Base-by-base conservation (phyloP, 1,140 invertebrate species). In the Pseudoatta argentina region DNA sequence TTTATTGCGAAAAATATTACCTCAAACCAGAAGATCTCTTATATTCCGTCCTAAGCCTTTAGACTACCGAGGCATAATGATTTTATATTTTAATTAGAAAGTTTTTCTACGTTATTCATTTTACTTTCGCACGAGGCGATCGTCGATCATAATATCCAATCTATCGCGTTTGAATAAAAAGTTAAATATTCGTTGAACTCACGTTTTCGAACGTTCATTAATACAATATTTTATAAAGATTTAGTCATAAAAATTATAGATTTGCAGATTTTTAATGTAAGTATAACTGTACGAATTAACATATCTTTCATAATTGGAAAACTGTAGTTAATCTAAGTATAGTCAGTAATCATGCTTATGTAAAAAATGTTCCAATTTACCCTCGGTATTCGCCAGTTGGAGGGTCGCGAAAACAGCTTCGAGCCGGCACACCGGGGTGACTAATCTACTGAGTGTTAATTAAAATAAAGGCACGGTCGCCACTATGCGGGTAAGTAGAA, bases 381-480 rank as follows among this genome's bases (percentile, higher is more conserved):
- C 24, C 66, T 69, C 30, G 30, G 21, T 51, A 59, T 69, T 57
- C 66, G 66, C 39, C 55, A 48, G 57, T 73, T 48, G 69, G 79
- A 75, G 79, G 79, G 69, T 83, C 27, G 79, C 39, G 79, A 83
- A 75, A 83, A 83, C 79, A 83, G 79, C 71, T 83, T 73, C 67
- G 34, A 82, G 34, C 63, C 30, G 30, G 48, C 67, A 73, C 59
- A 48, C 18, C 82, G 72, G 78, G 30, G 48, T 67, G 75, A 81
- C 69, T 90, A 90, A 91, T 91, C 88, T 59, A 73, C 86, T 75
- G 88, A 78, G 77, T 82, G 82, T 89, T 86, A 91, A 91, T 91
- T 88, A 83, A 90, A 91, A 86, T 85, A 86, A 88, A 86, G 82
- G 63, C 75, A 51, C 69, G 66, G 59, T 12, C 61, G 61, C 59